These are phyloP conservation scores for Eupleurogrammus muticus DNA, from an alignment of 2,797 vertebrate genomes.

Conservation along the genomic window DNA sequence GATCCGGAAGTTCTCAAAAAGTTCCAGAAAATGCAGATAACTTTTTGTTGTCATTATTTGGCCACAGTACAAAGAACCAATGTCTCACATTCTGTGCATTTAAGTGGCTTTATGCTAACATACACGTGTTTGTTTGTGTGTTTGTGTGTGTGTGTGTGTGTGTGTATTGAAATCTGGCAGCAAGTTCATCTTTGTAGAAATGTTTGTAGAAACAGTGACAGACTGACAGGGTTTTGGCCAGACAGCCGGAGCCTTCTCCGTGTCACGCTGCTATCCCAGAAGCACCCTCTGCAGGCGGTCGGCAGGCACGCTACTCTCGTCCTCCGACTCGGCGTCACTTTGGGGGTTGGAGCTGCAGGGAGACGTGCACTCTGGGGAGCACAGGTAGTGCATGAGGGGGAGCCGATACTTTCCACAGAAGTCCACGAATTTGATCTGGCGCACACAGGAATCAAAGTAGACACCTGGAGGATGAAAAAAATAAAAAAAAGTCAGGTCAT, in stretches of 20 bases:
- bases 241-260: not conserved
- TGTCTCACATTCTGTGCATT: slow-evolving; percentile 16
- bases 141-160: not conserved
- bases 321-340: slow-evolving; percentile 96
- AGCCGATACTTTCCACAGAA: slow-evolving; percentile 99
- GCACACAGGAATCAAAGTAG: slow-evolving; percentile 98
- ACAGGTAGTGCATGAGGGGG: slow-evolving; percentile 99
- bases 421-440: slow-evolving; percentile 99
- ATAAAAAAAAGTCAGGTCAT: slow-evolving; percentile 2
- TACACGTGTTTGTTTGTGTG: not conserved
- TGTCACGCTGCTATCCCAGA: slow-evolving; percentile 85
- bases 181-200: slow-evolving; percentile 1
- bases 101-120: not conserved
- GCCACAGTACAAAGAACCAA: not conserved
- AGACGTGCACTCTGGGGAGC: slow-evolving; percentile 96
- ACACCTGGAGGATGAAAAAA: slow-evolving; percentile 85
- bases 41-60: slow-evolving; percentile 4
- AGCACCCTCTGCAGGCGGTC: slow-evolving; percentile 97
- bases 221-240: not conserved
- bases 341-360: slow-evolving; percentile 96
- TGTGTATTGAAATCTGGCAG: slow-evolving; percentile 7
- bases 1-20: not conserved
- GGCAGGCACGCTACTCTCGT: slow-evolving; percentile 91
- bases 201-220: slow-evolving; percentile 20
- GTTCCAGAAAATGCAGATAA: not conserved